Evolutionary conservation across 2,113 vertebrate species (phyloP).

Genomic region (Perca schrenkii): DNA sequence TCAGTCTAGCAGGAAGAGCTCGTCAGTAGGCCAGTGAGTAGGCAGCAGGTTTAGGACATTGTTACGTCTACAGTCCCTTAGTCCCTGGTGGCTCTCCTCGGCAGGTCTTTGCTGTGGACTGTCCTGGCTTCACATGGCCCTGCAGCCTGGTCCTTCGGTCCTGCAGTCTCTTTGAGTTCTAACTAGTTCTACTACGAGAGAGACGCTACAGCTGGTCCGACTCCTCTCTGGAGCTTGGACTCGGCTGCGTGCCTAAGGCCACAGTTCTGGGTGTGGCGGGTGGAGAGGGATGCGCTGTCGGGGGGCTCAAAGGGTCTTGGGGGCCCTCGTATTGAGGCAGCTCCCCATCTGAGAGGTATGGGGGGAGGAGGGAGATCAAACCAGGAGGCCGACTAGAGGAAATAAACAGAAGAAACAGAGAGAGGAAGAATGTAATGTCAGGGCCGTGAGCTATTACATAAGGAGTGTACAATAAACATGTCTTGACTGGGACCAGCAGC

Average conservation of each 20-base stretch:
- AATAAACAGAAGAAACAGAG: conserved; percentile 15
- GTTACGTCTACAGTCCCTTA: conserved; percentile 19
- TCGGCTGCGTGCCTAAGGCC: conserved; percentile 25
- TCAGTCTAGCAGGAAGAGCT: conserved; percentile 22
- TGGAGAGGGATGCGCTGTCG: conserved; percentile 9
- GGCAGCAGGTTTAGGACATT: conserved; percentile 9
- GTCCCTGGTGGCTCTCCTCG: conserved; percentile 30
- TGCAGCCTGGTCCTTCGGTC: conserved; percentile 39
- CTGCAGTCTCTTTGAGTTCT: conserved; percentile 33
- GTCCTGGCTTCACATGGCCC: conserved; percentile 20
- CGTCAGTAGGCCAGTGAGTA: not conserved
- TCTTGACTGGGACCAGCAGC: not conserved
- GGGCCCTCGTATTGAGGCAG: conserved; percentile 90
- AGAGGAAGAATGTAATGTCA: conserved; percentile 16
- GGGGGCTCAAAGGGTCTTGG: conserved; percentile 29
- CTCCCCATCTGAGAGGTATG: conserved; percentile 90
- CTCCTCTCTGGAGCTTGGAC: conserved; percentile 49
- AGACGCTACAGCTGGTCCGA: conserved; percentile 62
- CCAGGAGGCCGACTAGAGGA: conserved; percentile 90
- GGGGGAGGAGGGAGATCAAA: conserved; percentile 95
- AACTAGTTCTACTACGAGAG: conserved; percentile 1
- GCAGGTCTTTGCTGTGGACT: conserved; percentile 25
- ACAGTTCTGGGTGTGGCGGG: conserved; percentile 65
- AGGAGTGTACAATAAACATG: not conserved
- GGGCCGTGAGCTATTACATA: conserved; percentile 3